Evolutionary conservation across 2,113 vertebrate genomes (phyloP).

Genomic region (Gavia stellata): DNA sequence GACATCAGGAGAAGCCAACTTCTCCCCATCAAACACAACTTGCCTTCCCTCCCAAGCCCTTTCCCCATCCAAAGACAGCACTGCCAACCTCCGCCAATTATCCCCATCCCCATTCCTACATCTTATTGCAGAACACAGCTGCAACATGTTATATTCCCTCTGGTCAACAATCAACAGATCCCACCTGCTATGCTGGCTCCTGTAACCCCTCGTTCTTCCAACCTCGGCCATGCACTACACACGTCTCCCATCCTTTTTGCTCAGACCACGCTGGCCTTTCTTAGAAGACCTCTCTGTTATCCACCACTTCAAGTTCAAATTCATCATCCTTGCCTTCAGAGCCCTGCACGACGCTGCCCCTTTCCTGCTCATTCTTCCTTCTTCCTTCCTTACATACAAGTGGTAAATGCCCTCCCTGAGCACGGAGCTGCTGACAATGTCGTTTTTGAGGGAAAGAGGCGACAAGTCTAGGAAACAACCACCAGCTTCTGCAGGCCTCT

Average conservation of each 20-base stretch:
- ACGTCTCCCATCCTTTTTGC: neutral
- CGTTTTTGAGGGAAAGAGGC: conserved; percentile 18
- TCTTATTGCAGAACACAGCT: neutral
- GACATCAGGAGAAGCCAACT: neutral
- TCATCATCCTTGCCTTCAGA: conserved; percentile 2
- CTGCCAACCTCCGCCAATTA: neutral
- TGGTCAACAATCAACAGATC: neutral
- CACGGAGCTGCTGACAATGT: conserved; percentile 6
- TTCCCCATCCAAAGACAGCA: neutral
- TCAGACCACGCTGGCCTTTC: neutral
- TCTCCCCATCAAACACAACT: neutral
- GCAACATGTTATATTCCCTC: neutral
- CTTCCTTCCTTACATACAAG: conserved; percentile 61
- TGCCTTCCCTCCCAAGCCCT: neutral
- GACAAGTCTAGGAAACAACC: conserved; percentile 23
- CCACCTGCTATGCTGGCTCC: neutral
- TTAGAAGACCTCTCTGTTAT: neutral
- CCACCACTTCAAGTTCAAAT: neutral
- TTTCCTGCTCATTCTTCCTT: conserved; percentile 58
- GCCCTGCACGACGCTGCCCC: neutral
- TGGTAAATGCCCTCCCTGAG: conserved; percentile 7
- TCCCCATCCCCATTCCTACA: neutral
- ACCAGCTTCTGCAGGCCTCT: conserved; percentile 24
- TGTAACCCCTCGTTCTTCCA: fast-evolving
- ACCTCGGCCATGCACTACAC: fast-evolving